Evolutionary conservation across 2,888 invertebrate genomes (phyloP).

Genomic region (Spicauda simplicius): DNA sequence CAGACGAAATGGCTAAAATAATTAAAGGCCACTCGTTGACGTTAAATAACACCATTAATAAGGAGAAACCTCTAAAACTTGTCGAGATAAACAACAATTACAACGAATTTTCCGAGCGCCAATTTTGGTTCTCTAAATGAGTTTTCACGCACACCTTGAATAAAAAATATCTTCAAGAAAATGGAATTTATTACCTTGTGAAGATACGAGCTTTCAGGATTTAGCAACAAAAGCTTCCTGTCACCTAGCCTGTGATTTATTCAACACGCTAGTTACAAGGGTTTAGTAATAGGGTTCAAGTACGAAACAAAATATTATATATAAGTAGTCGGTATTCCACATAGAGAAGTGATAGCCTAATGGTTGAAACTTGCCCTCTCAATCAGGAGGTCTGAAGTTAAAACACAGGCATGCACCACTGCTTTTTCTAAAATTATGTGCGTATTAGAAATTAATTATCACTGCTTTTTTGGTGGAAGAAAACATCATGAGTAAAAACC

Average conservation of each 20-base stretch:
- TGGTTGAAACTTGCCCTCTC: no score
- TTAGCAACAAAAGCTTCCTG: slow-evolving; percentile 33
- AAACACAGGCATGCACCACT: no score
- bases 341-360: no score
- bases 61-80: slow-evolving; percentile 71
- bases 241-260: slow-evolving; percentile 33
- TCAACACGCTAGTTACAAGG: slow-evolving; percentile 19
- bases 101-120: slow-evolving; percentile 54
- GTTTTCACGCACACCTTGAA: slow-evolving; percentile 34
- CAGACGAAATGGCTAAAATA: slow-evolving; percentile 55
- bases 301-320: background rate
- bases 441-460: no score
- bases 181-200: slow-evolving; percentile 30
- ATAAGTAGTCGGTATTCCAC: background rate
- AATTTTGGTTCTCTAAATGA: slow-evolving; percentile 36
- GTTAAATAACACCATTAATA: slow-evolving; percentile 79
- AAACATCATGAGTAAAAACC: no score
- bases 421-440: no score
- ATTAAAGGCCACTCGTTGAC: slow-evolving; percentile 73
- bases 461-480: no score
- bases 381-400: no score
- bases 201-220: slow-evolving; percentile 22
- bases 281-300: slow-evolving; percentile 2
- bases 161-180: slow-evolving; percentile 33
- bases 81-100: slow-evolving; percentile 76